Percentiles rank a stretch among this genome's conserved stretches.
These are phyloP conservation scores for Archaeoteleia sp. DNA, from an alignment of 2,888 invertebrate species.

Conservation along the genomic window DNA sequence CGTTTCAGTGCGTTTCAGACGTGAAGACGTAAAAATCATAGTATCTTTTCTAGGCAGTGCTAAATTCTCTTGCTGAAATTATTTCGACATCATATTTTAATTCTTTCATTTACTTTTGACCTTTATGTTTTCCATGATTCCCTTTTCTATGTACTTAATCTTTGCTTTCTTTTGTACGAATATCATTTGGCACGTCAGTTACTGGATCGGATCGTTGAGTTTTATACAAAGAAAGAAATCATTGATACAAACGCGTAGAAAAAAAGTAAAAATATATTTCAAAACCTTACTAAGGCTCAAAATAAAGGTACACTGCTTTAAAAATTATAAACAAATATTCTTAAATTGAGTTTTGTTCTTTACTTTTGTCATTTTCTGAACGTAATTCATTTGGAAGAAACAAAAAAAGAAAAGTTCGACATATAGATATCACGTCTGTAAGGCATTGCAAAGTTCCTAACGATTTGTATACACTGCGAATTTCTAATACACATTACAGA, in stretches of 20 bases:
- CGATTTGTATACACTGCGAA: slow-evolving; percentile 39
- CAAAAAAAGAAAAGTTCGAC: background rate
- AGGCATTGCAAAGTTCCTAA: slow-evolving; percentile 41
- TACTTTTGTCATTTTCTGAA: background rate
- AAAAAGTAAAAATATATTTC: no score
- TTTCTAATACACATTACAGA: slow-evolving; percentile 32
- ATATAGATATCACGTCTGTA: slow-evolving; percentile 44
- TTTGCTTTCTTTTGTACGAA: slow-evolving; percentile 40
- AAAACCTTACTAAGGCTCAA: no score
- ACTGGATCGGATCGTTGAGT: slow-evolving; percentile 49
- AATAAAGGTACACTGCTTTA: no score
- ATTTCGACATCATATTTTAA: slow-evolving; percentile 7
- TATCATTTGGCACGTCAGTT: slow-evolving; percentile 52
- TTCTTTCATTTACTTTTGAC: slow-evolving; percentile 4
- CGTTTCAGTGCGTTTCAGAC: slow-evolving; percentile 43
- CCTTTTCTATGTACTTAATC: slow-evolving; percentile 8
- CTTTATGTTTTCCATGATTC: slow-evolving; percentile 6
- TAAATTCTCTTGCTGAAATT: slow-evolving; percentile 21
- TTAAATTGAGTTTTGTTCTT: background rate
- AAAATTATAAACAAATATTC: no score
- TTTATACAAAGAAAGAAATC: slow-evolving; percentile 14
- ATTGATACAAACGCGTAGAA: slow-evolving; percentile 3
- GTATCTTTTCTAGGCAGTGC: slow-evolving; percentile 32
- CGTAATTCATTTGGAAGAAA: no score
- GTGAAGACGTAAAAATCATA: slow-evolving; percentile 40